Evolutionary conservation across 2,113 vertebrate species (phyloP).

Genomic region (Tylochromis polylepis): DNA sequence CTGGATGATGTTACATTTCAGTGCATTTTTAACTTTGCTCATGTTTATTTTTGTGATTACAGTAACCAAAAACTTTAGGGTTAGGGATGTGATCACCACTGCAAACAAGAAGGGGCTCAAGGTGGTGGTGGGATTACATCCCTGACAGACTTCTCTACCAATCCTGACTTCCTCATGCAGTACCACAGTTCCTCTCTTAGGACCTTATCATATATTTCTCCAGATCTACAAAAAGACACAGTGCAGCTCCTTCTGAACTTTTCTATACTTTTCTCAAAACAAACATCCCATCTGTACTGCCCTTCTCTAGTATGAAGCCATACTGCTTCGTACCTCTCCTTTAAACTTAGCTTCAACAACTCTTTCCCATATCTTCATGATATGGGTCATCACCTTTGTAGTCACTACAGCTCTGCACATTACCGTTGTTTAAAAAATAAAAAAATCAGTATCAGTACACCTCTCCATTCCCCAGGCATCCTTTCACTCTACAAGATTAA

Average conservation of each 20-base stretch:
- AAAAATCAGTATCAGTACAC: no score
- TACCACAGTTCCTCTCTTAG: not conserved
- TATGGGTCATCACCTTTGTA: no score
- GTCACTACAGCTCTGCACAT: no score
- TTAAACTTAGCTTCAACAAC: no score
- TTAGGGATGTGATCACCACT: not conserved
- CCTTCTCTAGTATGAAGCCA: not conserved
- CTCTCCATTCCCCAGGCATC: not conserved
- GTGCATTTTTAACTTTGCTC: no score
- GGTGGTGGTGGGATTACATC: not conserved
- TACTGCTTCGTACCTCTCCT: not conserved
- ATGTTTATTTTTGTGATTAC: no score
- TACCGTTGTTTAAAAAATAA: no score
- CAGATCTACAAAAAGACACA: not conserved
- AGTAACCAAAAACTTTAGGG: not conserved
- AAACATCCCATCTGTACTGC: not conserved
- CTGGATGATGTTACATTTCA: no score
- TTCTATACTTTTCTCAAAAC: not conserved
- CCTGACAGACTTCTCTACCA: not conserved
- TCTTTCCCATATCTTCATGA: no score
- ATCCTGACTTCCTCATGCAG: not conserved
- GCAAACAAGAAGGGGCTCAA: not conserved
- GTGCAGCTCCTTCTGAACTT: not conserved
- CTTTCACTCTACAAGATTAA: not conserved
- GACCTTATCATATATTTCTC: not conserved